Base-by-base conservation (phyloP, 2,113 vertebrate genomes). In the Cochlearius cochlearius region DNA sequence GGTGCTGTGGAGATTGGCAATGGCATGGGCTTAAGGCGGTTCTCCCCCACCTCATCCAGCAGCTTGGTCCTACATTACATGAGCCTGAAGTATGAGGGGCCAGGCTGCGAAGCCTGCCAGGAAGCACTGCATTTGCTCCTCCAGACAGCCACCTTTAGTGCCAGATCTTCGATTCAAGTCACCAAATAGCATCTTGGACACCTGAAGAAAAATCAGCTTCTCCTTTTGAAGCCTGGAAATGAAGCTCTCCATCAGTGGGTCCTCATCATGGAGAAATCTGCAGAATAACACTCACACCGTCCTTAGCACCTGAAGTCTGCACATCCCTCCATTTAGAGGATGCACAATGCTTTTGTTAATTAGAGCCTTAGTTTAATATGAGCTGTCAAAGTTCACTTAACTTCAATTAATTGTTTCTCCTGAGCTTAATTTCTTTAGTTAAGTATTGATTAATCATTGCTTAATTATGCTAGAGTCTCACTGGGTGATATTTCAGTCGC, bases 321-420 rank as follows among this genome's bases (percentile, higher is more conserved):
- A 86, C 41, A 3, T 92, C 81, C 13, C 53, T 96, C 82, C 52
- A 84, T 88, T 92, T 82, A 94, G 56, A 92, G 94, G 94, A 85
- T 90, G 56, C 91, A 94, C 72, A 94, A 77, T 80, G 81, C 91
- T 97, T 96, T 76, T 90, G 91, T 96, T 97, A 97, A 97, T 96
- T 97, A 97, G 95, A 97, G 81, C 64, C 76, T 94, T 79, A 82
- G 86, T 91, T 96, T 96, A 95, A 97, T 96, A 95, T 73, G 86
- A 97, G 91, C 95, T 97, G 97, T 97, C 96, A 94, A 95, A 97
- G 96, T 97, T 97, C 97, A 97, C 94, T 96, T 97, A 96, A 77
- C 87, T 95, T 94, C 96, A 97, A 96, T 96, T 97, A 97, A 97
- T 97, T 96, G 95, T 97, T 97, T 96, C 97, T 96, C 94, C 89